A percentile compares a stretch with the other conserved stretches of the same genome.
Evolutionary conservation across 2,888 invertebrate genomes (phyloP).

Genomic region (Allacma fusca): DNA sequence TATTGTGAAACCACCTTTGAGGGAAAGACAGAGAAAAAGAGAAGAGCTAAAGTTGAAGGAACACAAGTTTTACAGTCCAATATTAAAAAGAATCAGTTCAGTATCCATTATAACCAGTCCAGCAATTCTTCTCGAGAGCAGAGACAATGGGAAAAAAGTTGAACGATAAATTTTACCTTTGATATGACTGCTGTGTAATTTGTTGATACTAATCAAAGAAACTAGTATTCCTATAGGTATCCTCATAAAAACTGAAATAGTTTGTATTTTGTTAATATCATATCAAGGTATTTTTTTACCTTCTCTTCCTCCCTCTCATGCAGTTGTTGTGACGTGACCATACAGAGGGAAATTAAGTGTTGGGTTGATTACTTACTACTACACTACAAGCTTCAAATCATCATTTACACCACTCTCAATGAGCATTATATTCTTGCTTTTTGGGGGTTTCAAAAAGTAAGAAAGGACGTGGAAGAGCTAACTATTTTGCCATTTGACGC

Average conservation of each 20-base stretch:
- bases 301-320: too few species aligned
- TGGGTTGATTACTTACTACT: neutral
- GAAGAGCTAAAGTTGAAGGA: too few species aligned
- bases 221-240: neutral
- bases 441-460: neutral
- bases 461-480: too few species aligned
- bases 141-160: conserved; percentile 41
- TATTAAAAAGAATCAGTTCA: conserved; percentile 10
- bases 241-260: neutral
- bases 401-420: neutral
- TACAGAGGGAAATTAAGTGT: neutral
- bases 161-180: conserved; percentile 40
- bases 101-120: neutral
- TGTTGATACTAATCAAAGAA: conserved; percentile 38
- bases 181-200: conserved; percentile 43
- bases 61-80: too few species aligned
- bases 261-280: neutral
- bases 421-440: neutral
- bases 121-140: neutral
- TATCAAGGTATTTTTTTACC: neutral
- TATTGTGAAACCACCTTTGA: too few species aligned
- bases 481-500: too few species aligned
- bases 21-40: too few species aligned
- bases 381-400: neutral
- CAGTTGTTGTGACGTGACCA: too few species aligned